Evolutionary conservation across 2,113 vertebrate genomes (phyloP), one percentile per base, ranked within the genome.

Genomic region (Amphiprion ocellaris): DNA sequence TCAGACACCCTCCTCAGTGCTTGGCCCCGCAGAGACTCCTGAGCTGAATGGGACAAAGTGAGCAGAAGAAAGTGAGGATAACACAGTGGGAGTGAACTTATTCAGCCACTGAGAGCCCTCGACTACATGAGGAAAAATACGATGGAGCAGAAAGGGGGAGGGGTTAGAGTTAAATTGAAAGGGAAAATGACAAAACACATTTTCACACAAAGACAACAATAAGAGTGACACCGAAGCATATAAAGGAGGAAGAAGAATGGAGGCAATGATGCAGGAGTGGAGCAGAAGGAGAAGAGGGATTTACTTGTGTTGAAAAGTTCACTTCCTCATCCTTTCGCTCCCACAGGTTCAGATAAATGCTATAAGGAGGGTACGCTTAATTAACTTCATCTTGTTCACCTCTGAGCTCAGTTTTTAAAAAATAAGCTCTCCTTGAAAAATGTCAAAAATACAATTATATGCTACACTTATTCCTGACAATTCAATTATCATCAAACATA

Each of bases 401-500:
- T 86, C 73, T 83, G 72, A 85, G 86, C 71, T 85, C 76, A 41
- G 33, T 76, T 88, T 67, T 61, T 53, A 56, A 52, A 86, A 89
- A 90, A 68, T 54, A 76, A 89, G 70, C 74, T 66, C 79, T 65
- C 55, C 74, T 19, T 71, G 81, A 56, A 61, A 86, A 83, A 84
- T 56, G 78, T 91, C 90, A 87, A 87, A 85, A 89, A 90, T 66
- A 91, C 87, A 94, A 93, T 92, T 89, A 88, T 83, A 86, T 88
- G 87, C 75, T 86, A 88, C 88, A 90, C 67, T 87, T 87, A 87
- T 77, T 80, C 65, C 65, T 85, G 90, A 90, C 88, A 91, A 93
- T 92, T 94, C 87, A 90, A 93, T 94, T 91, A 92, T 92, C 74
- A 89, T 81, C 47, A 87, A 89, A 91, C 81, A 91, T 55, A 84